phyloP scores from a whole-genome alignment of 2,888 invertebrate genomes.

The Choristoneura rosaceana region DNA sequence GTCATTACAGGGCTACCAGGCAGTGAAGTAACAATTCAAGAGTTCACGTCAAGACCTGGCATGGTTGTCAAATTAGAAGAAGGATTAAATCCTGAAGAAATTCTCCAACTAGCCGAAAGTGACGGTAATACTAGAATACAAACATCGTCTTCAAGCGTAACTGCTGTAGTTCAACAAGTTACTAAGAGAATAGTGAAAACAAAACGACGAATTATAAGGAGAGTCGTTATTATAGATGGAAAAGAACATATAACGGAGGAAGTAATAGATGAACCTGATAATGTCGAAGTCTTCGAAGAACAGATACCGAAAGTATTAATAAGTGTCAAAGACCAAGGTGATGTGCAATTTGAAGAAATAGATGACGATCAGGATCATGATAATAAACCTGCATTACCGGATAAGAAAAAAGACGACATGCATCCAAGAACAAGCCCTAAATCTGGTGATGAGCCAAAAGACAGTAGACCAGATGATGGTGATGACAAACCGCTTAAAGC shows the following conservation, averaged over 20 bases:
- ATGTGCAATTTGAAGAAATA: constrained; percentile 70
- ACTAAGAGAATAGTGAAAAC: constrained; percentile 91
- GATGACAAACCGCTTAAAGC: constrained; percentile 44
- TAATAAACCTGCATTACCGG: constrained; percentile 18
- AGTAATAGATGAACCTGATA: constrained; percentile 93
- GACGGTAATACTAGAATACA: constrained; percentile 76
- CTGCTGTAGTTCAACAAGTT: constrained; percentile 93
- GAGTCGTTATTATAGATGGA: constrained; percentile 92
- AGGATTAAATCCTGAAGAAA: constrained; percentile 82
- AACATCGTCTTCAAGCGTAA: constrained; percentile 89
- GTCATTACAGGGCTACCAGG: constrained; percentile 87
- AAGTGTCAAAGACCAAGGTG: constrained; percentile 86
- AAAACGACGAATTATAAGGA: constrained; percentile 90
- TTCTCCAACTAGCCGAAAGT: constrained; percentile 72
- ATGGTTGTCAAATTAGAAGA: constrained; percentile 85
- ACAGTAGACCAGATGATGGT: constrained; percentile 1
- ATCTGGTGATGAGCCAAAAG: constrained; percentile 5
- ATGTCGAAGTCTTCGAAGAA: constrained; percentile 89
- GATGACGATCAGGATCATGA: constrained; percentile 56
- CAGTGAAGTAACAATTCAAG: constrained; percentile 87
- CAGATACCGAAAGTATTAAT: constrained; percentile 90
- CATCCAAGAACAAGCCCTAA: constrained; percentile 4
- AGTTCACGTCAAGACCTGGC: constrained; percentile 87
- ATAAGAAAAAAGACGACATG: neutral
- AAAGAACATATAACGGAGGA: constrained; percentile 94